Base-by-base conservation (phyloP, 2,888 invertebrate genomes). In the Polydesmus complanatus region DNA sequence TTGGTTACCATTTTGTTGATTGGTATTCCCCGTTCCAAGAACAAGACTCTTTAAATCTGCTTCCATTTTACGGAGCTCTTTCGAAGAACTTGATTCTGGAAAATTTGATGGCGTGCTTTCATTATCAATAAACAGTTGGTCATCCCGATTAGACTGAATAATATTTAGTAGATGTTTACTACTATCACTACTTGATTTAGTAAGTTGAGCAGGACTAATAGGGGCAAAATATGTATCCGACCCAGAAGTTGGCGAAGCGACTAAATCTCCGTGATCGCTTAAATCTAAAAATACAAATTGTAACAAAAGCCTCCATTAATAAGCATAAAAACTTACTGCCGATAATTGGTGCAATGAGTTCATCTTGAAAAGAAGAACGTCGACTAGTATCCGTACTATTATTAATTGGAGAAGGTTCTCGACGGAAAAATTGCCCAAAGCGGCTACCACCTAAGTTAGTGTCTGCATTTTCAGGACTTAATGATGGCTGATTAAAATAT, bases 211-310 rank as follows among this genome's bases (percentile, higher is more conserved):
- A 5, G 84, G 85, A 1, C 83, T 82, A 66, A 85, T 85, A 0
- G 84, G 85, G 48, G 83, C 82, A 72, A 86, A 85, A 71, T 83
- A 82, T 65, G 81, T 75, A 56, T 79, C 82, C 19, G 80, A 77
- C 66, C 80, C 80, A 51, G 75, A 75, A 2, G 73, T 72, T 23
- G 58, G 60, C 5, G 73, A 70, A 27, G 75, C 73, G 63, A 74
- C 74, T 19, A 50, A 5, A 21, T 11, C 21, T 19, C 19, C 3
- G 22, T 2, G 48, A 14, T 11, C n/a, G 18, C 18, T 54, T 21
- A 19, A 3, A 19, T n/a, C 26, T 51, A 3, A 53, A 27, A 23
- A 58, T 55, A 5, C 5, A 8, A 22, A 37, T 50, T 14, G 19
- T 18, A n/a, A n/a, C n/a, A n/a, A n/a, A n/a, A n/a, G n/a, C n/a